Conservation (phyloP, 2,797 vertebrate genomes). For the Micromesistius poutassou region DNA sequence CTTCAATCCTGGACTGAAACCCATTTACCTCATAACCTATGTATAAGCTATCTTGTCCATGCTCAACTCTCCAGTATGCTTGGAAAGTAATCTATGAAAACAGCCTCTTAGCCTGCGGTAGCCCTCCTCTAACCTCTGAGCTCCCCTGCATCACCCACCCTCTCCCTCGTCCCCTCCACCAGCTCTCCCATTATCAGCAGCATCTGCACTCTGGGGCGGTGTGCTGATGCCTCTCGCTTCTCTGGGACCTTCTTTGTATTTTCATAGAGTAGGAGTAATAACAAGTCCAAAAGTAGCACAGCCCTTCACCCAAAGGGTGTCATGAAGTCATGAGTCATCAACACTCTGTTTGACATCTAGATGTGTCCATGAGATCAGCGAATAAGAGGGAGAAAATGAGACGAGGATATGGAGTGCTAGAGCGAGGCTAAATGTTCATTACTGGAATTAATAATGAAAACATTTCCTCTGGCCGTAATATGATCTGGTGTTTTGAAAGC, state of each 20-base stretch:
- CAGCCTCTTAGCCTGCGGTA: neutral
- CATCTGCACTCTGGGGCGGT: conserved; percentile 34
- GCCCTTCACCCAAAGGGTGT: conserved; percentile 40
- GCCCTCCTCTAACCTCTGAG: conserved; percentile 10
- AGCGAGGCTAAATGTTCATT: conserved; percentile 43
- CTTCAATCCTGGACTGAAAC: too few relatives aligned
- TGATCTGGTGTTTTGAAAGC: conserved; percentile 64
- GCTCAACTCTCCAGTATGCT: too few relatives aligned
- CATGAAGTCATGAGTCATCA: conserved; percentile 49
- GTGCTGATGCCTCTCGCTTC: conserved; percentile 26
- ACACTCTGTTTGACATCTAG: conserved; percentile 39
- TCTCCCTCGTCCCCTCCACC: conserved; percentile 21
- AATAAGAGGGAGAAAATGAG: neutral
- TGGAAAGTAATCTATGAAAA: neutral
- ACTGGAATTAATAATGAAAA: conserved; percentile 64
- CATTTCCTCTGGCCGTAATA: conserved; percentile 49
- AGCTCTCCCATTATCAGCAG: conserved; percentile 30
- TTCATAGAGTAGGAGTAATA: conserved; percentile 42
- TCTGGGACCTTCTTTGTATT: conserved; percentile 36
- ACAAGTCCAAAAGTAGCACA: conserved; percentile 20
- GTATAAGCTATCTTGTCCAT: too few relatives aligned
- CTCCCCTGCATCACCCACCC: conserved; percentile 5
- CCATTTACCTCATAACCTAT: too few relatives aligned
- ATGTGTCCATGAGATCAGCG: conserved; percentile 44
- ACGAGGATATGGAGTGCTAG: conserved; percentile 13